Conservation (phyloP, 64 coral and sea anemone species). For the Stylophora pistillata region DNA sequence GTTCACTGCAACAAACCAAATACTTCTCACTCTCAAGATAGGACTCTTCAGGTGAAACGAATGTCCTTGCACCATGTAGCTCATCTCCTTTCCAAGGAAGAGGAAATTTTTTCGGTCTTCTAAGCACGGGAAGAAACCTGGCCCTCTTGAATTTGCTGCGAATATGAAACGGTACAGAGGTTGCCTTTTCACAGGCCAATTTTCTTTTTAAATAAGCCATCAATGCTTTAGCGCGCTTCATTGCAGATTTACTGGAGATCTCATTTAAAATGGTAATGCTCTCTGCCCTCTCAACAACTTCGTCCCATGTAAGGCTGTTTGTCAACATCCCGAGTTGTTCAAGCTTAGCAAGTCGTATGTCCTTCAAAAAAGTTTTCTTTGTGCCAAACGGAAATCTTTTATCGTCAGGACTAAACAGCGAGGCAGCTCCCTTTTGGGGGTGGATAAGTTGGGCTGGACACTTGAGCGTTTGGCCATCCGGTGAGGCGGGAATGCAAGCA, state of each 20-base stretch:
- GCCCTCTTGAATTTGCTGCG: constrained; percentile 21
- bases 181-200: background rate
- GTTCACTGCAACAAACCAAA: constrained; percentile 56
- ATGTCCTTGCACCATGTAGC: background rate
- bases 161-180: background rate
- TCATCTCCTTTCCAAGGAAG: constrained; percentile 78
- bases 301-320: constrained; percentile 66
- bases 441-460: constrained; percentile 64
- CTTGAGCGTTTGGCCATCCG: constrained; percentile 50
- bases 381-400: constrained; percentile 69
- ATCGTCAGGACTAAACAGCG: constrained; percentile 65
- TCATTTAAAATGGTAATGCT: constrained; percentile 37
- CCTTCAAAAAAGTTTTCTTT: constrained; percentile 13
- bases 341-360: constrained; percentile 37
- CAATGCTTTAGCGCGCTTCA: constrained; percentile 24
- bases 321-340: constrained; percentile 69
- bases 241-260: background rate
- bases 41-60: constrained; percentile 49
- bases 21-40: constrained; percentile 39
- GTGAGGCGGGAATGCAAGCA: constrained; percentile 66
- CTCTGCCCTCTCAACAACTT: constrained; percentile 66
- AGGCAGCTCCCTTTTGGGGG: constrained; percentile 33
- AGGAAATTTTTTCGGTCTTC: constrained; percentile 66
- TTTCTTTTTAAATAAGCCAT: constrained; percentile 38
- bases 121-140: constrained; percentile 69